phyloP scores from a whole-genome alignment of 2,113 vertebrate genomes.

The Macroglossus sobrinus region DNA sequence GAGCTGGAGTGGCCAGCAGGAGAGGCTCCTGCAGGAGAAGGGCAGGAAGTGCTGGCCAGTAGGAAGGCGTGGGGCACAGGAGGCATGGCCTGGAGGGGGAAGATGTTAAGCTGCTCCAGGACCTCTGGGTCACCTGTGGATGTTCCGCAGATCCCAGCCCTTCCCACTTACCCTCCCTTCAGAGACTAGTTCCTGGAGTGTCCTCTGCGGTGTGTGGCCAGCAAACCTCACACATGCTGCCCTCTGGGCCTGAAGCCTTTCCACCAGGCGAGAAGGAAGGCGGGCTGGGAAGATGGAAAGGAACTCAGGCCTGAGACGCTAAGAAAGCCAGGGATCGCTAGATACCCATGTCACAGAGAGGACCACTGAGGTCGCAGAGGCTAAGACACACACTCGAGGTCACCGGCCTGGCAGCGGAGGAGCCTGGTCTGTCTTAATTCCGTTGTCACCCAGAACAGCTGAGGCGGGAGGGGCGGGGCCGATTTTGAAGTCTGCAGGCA shows the following conservation, averaged over 20 bases:
- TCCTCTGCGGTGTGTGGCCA: fast-evolving
- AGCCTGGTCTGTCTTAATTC: not conserved
- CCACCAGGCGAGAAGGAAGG: not conserved
- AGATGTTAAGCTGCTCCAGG: not conserved
- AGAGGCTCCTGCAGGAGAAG: not conserved
- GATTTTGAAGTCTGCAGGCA: too few species aligned
- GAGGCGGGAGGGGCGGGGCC: too few species aligned
- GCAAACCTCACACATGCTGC: not conserved
- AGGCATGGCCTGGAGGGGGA: not conserved
- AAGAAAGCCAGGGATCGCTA: not conserved
- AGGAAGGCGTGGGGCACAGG: fast-evolving
- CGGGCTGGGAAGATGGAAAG: fast-evolving
- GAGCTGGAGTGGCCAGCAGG: not conserved
- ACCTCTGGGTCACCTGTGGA: not conserved
- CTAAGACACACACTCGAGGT: not conserved
- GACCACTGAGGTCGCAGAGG: not conserved
- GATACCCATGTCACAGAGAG: not conserved
- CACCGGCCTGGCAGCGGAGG: not conserved
- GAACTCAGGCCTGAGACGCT: fast-evolving
- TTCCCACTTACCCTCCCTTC: not conserved
- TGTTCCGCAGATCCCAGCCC: too few species aligned
- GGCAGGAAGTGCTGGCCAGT: fast-evolving
- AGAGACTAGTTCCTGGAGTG: fast-evolving
- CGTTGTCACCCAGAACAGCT: not conserved
- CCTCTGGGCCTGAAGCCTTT: too few species aligned